A percentile compares a stretch with the other conserved stretches of the same genome.
Evolutionary conservation across 2,113 vertebrate genomes (phyloP).

Genomic region (Lontra canadensis): DNA sequence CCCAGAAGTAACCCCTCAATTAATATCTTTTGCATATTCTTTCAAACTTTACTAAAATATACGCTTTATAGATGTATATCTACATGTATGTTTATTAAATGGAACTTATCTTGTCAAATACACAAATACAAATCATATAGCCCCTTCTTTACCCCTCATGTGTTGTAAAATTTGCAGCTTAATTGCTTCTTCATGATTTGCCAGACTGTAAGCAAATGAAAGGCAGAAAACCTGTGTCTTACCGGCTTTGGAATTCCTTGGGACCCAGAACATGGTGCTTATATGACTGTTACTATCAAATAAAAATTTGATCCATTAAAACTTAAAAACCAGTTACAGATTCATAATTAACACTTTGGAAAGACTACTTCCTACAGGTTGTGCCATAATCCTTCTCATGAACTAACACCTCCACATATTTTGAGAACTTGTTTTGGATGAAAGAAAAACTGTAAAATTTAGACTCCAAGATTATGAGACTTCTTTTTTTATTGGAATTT

Average conservation of each 20-base stretch:
- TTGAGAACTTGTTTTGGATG: neutral
- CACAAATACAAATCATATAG: neutral
- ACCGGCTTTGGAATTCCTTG: neutral
- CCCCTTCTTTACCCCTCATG: neutral
- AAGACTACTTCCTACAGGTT: neutral
- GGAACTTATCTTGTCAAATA: neutral
- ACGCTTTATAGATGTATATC: neutral
- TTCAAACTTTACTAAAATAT: neutral
- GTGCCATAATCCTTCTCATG: neutral
- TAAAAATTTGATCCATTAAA: slow-evolving; percentile 7
- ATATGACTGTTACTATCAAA: neutral
- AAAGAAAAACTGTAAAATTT: neutral
- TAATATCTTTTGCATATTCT: neutral
- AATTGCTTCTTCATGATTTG: slow-evolving; percentile 4
- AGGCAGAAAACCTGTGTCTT: neutral
- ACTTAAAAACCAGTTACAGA: neutral
- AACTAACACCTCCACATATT: neutral
- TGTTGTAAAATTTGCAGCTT: neutral
- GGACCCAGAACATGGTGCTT: neutral
- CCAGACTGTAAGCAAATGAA: neutral
- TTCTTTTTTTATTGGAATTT: neutral
- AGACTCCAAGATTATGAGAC: neutral
- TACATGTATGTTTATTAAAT: neutral
- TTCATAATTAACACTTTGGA: neutral
- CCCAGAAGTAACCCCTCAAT: neutral